Evolutionary conservation across 1,140 invertebrate species (phyloP), one percentile per base, ranked within the genome.

Genomic region (Catajapyx aquilonaris): DNA sequence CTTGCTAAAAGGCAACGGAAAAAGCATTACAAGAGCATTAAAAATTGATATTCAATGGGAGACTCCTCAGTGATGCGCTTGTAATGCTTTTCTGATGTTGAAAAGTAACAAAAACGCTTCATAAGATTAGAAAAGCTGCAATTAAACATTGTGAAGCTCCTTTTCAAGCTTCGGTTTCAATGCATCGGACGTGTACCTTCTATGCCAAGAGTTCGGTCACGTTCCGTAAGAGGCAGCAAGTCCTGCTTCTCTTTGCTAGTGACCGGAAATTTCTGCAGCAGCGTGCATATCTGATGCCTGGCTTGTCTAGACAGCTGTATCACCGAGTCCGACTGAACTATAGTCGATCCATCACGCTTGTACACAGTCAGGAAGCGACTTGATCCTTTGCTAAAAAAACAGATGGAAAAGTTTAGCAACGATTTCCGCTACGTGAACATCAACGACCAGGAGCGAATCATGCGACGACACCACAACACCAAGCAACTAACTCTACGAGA

Each of bases 321-420:
- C 22, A 65, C 56, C n/a, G 76, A 72, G 57, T 77, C 70, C 46
- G 64, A 66, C 48, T 75, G 69, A 4, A 76, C 68, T 36, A 75
- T 71, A 1, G 67, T 71, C 2, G 71, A 76, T 2, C 68, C 70
- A 45, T 73, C 63, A 41, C 75, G 64, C 54, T 81, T 81, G 41
- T 71, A 77, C 11, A 81, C 71, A 18, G 76, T 81, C 35, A 83
- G 42, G 45, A 61, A 77, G 1, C 77, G 60, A 46, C 69, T 73
- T 0, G 65, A 64, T 15, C 20, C 16, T 10, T 30, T 4, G 35
- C 31, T 3, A 28, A 38, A 39, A 35, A 13, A 15, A 9, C 3
- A 20, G 1, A 2, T 11, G 10, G 35, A 40, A 19, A 23, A 4
- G 3, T 21, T 1, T 20, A 17, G 15, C 19, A 22, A 22, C 5